Conservation (phyloP, 2,113 vertebrate genomes). For the Peromyscus leucopus region DNA sequence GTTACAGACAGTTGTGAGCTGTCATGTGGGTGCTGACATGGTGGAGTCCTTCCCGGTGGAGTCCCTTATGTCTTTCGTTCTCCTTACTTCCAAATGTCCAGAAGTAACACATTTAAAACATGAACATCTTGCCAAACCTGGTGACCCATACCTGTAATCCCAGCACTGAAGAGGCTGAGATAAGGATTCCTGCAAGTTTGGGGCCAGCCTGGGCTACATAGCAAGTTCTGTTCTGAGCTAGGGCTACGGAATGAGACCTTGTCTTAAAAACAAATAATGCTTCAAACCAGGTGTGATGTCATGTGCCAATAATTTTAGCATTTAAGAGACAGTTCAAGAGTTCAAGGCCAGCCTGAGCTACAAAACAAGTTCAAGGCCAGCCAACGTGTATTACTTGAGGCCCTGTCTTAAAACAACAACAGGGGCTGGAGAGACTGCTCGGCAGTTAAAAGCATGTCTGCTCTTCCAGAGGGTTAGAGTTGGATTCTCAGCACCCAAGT, state of each 20-base stretch:
- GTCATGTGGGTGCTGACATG: too few species aligned
- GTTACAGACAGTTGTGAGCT: too few species aligned
- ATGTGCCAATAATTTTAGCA: neutral
- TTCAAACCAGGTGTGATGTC: neutral
- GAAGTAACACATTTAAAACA: neutral
- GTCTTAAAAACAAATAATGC: neutral
- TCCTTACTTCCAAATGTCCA: neutral
- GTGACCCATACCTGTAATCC: neutral
- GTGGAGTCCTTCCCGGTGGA: neutral
- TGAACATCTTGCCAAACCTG: neutral
- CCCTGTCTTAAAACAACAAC: neutral
- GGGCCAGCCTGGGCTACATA: neutral
- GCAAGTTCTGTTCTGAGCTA: neutral
- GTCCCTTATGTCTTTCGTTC: neutral
- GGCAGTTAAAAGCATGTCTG: too few species aligned
- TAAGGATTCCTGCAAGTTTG: neutral
- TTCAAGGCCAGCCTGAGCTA: neutral
- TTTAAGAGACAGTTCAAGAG: neutral
- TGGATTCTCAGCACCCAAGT: neutral
- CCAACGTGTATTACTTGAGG: neutral
- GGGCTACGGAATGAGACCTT: neutral
- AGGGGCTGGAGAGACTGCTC: neutral
- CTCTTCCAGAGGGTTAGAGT: neutral
- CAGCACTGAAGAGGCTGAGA: neutral
- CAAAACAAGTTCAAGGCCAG: neutral